Evolutionary conservation across 2,888 invertebrate species (phyloP).

Genomic region (Mesodorylaimus sp.): DNA sequence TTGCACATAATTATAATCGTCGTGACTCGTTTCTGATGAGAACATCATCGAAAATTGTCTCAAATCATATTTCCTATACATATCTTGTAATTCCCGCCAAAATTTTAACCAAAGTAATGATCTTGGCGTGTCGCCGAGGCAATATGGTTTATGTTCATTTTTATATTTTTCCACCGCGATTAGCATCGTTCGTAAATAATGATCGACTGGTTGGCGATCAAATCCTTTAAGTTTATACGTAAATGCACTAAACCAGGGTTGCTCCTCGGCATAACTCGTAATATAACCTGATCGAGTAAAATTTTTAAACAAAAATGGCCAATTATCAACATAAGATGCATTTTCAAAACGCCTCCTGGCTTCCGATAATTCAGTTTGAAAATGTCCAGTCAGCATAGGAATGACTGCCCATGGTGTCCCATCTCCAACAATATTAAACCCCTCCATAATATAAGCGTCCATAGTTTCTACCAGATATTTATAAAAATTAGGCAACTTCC

Average conservation of each 20-base stretch:
- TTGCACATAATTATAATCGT: constrained; percentile 9
- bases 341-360: constrained; percentile 6
- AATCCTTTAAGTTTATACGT: constrained; percentile 62
- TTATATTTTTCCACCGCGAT: too few relatives aligned
- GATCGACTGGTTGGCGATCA: constrained; percentile 3
- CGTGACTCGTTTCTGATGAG: constrained; percentile 8
- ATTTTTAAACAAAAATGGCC: constrained; percentile 7
- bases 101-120: not conserved
- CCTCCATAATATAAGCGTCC: not conserved
- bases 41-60: constrained; percentile 6
- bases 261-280: constrained; percentile 66
- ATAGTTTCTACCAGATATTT: not conserved
- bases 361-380: constrained; percentile 8
- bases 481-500: constrained; percentile 8
- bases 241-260: constrained; percentile 55
- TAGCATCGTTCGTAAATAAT: constrained; percentile 3
- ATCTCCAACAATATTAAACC: too few relatives aligned
- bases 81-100: not conserved
- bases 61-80: not conserved
- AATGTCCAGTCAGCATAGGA: constrained; percentile 6
- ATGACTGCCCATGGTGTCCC: constrained; percentile 8
- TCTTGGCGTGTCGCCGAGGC: constrained; percentile 7
- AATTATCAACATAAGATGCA: constrained; percentile 6
- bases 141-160: constrained; percentile 6
- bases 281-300: constrained; percentile 41